Evolutionary conservation across 1,140 invertebrate genomes (phyloP).

Genomic region (Saccostrea cuccullata): DNA sequence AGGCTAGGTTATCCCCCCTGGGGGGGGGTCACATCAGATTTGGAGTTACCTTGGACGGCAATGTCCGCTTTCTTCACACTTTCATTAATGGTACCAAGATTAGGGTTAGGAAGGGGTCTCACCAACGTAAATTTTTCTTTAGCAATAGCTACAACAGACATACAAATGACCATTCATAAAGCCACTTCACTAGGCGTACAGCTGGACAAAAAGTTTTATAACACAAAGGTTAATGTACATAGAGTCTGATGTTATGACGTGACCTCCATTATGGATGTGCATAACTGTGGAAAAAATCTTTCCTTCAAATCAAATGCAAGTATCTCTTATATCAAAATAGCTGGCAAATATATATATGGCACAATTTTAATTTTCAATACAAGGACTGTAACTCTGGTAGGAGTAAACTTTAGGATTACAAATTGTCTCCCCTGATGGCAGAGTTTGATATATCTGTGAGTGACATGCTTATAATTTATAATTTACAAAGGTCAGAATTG

Average conservation of each 20-base stretch:
- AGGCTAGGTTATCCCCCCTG: not conserved
- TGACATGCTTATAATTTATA: not conserved
- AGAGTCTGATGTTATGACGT: too few species aligned
- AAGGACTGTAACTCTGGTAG: not conserved
- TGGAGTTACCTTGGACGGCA: slow-evolving; percentile 42
- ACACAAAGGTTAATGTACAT: too few species aligned
- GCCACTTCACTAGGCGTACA: not conserved
- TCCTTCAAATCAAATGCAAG: too few species aligned
- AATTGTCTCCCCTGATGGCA: not conserved
- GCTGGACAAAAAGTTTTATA: slow-evolving; percentile 13
- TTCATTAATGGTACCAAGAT: slow-evolving; percentile 51
- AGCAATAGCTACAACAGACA: slow-evolving; percentile 53
- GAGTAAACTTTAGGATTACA: not conserved
- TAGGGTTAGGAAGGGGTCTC: slow-evolving; percentile 54
- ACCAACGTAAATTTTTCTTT: slow-evolving; percentile 56
- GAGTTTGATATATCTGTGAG: not conserved
- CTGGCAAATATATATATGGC: not conserved
- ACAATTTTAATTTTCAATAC: not conserved
- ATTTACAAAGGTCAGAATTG: not conserved
- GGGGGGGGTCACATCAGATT: not conserved
- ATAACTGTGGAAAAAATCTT: too few species aligned
- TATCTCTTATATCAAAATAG: too few species aligned
- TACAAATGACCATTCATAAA: slow-evolving; percentile 27
- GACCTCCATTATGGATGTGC: too few species aligned
- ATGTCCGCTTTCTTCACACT: slow-evolving; percentile 26